These are phyloP conservation scores for Netta rufina DNA, from an alignment of 2,797 vertebrate genomes.

Conservation along the genomic window DNA sequence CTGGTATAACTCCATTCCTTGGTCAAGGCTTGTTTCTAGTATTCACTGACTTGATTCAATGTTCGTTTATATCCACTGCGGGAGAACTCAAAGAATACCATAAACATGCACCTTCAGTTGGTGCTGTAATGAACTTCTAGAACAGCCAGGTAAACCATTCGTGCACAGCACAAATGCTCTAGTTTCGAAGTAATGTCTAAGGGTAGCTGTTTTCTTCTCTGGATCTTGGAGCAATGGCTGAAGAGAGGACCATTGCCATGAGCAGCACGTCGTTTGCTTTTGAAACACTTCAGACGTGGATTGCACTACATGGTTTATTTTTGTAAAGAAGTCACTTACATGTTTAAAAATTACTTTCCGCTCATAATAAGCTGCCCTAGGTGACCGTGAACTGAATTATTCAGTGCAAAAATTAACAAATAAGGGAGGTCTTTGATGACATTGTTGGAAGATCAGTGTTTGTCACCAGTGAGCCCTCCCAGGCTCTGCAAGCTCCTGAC, in stretches of 20 bases:
- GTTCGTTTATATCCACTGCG: neutral
- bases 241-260: neutral
- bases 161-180: neutral
- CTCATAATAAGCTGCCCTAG: neutral
- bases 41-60: neutral
- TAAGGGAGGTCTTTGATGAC: neutral
- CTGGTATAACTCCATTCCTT: neutral
- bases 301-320: neutral
- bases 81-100: neutral
- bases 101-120: neutral
- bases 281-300: neutral
- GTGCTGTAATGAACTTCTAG: neutral
- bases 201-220: neutral
- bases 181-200: neutral
- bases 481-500: neutral
- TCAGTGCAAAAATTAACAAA: neutral
- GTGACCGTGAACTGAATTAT: constrained; percentile 6
- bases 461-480: neutral
- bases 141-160: neutral
- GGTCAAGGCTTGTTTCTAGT: neutral
- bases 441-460: neutral
- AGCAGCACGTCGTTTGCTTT: neutral
- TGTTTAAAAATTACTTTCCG: neutral
- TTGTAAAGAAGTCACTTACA: neutral
- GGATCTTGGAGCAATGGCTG: neutral